Evolutionary conservation across 2,888 invertebrate genomes (phyloP).

Genomic region (Branchellion lobata): DNA sequence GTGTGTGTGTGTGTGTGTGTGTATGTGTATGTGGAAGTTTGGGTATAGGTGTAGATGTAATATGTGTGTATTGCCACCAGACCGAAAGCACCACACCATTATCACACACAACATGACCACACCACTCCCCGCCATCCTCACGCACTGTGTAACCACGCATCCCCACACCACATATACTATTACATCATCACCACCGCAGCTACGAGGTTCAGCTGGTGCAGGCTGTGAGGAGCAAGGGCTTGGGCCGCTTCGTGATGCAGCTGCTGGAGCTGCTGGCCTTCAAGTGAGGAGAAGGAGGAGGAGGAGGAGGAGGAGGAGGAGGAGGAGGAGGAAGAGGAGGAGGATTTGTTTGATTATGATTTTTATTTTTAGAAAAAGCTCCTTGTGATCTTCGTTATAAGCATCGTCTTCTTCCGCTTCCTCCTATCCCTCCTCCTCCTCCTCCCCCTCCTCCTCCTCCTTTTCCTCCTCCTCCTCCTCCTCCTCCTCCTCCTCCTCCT

Average conservation of each 20-base stretch:
- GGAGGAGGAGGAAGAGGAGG: constrained; percentile 77
- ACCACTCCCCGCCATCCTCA: too few relatives aligned
- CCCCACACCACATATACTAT: too few relatives aligned
- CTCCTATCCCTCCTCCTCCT: too few relatives aligned
- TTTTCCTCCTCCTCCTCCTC: too few relatives aligned
- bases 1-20: too few relatives aligned
- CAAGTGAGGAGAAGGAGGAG: constrained; percentile 65
- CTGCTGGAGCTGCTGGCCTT: constrained; percentile 75
- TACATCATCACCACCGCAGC: constrained; percentile 66
- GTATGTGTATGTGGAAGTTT: too few relatives aligned
- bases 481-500: too few relatives aligned
- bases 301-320: constrained; percentile 69
- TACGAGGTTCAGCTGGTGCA: constrained; percentile 83
- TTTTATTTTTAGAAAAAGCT: too few relatives aligned
- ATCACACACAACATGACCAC: not conserved
- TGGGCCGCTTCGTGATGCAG: constrained; percentile 79
- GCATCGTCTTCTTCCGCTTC: too few relatives aligned
- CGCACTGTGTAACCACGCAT: too few relatives aligned
- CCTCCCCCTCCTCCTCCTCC: too few relatives aligned
- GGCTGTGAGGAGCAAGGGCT: constrained; percentile 73
- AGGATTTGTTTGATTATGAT: constrained; percentile 64
- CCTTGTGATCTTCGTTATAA: too few relatives aligned
- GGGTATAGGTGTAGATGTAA: not conserved
- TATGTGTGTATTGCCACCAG: not conserved
- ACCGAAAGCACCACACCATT: not conserved